Conservation (phyloP, 2,888 invertebrate genomes). For the Carcina quercana region DNA sequence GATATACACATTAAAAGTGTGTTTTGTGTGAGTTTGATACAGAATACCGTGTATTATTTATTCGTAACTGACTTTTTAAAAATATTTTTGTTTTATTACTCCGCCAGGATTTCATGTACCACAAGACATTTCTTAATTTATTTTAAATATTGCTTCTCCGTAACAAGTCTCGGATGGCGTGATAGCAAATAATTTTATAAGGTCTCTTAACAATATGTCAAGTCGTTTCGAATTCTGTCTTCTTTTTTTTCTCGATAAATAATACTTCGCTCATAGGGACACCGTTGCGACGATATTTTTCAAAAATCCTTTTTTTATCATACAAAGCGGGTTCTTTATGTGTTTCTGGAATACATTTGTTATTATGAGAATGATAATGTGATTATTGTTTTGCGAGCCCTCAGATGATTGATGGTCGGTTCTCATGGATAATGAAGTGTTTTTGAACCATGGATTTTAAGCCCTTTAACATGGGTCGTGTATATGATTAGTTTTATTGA, state of each 20-base stretch:
- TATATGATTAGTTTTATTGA: conserved; percentile 11
- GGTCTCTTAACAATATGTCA: conserved; percentile 70
- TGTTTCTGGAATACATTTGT: conserved; percentile 63
- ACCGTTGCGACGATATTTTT: conserved; percentile 59
- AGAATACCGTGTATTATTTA: too few relatives aligned
- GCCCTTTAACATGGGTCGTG: conserved; percentile 24
- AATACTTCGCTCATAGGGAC: conserved; percentile 53
- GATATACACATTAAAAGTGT: too few relatives aligned
- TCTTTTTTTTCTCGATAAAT: conserved; percentile 67
- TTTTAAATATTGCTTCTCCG: conserved; percentile 50
- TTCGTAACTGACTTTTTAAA: too few relatives aligned
- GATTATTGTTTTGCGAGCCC: conserved; percentile 71
- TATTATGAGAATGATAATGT: conserved; percentile 72
- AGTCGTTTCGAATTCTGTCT: conserved; percentile 43
- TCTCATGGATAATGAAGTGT: conserved; percentile 67
- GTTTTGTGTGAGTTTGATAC: too few relatives aligned
- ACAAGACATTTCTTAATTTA: conserved; percentile 38
- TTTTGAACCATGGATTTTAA: conserved; percentile 45
- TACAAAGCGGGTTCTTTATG: conserved; percentile 66
- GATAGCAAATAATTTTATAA: conserved; percentile 73
- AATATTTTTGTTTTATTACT: conserved; percentile 39
- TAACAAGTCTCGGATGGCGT: conserved; percentile 59
- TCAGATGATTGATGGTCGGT: conserved; percentile 62
- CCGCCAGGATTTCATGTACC: conserved; percentile 34
- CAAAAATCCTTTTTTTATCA: conserved; percentile 43